Conservation (phyloP, 2,888 invertebrate species). For the Elmis aenea region DNA sequence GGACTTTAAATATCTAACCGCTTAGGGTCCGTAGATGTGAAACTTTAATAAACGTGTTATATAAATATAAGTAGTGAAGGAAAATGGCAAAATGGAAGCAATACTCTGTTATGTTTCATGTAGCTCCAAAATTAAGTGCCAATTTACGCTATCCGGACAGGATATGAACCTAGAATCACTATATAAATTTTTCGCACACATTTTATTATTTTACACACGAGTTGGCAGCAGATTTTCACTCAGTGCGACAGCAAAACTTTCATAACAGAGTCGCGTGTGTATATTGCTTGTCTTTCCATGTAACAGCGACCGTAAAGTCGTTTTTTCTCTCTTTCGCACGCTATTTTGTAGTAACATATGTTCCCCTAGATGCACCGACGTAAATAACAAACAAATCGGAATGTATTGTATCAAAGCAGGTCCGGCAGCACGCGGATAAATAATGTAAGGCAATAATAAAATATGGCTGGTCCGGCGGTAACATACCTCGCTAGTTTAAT, state of each 20-base stretch:
- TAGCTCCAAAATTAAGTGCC: conserved; percentile 19
- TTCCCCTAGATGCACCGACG: no score
- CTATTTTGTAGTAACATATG: neutral
- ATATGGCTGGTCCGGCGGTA: conserved; percentile 33
- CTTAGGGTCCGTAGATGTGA: no score
- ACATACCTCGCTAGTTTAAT: conserved; percentile 40
- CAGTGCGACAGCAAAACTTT: conserved; percentile 29
- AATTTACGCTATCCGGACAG: conserved; percentile 22
- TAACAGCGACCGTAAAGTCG: conserved; percentile 9
- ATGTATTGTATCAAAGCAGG: conserved; percentile 30
- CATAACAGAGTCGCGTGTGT: conserved; percentile 29
- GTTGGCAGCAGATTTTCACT: conserved; percentile 30
- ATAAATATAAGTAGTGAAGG: no score
- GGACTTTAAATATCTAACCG: no score
- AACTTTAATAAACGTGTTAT: neutral
- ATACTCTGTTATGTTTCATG: conserved; percentile 7
- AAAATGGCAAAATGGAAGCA: no score
- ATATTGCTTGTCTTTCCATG: conserved; percentile 18
- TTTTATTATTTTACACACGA: conserved; percentile 31
- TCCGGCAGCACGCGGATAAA: conserved; percentile 37
- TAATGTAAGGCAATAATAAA: conserved; percentile 46
- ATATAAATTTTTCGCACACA: conserved; percentile 24
- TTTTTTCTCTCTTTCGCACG: conserved; percentile 10
- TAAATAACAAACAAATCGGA: conserved; percentile 6
- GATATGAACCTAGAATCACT: conserved; percentile 23